Percentiles rank a stretch among this genome's conserved stretches.
phyloP scores from a whole-genome alignment of 2,888 invertebrate species.

The Argyra leucocephala region DNA sequence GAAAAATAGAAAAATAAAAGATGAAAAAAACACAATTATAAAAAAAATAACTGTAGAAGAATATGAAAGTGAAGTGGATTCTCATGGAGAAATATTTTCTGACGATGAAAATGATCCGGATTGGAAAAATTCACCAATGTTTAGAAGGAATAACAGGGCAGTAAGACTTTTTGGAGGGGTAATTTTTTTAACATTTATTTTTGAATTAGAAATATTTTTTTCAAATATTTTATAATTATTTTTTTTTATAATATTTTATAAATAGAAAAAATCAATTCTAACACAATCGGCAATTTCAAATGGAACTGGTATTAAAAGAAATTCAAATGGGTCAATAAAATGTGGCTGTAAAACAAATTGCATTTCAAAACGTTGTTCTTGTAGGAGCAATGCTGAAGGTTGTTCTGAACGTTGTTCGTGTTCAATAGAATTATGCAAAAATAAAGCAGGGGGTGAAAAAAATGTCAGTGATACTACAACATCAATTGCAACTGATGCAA shows the following conservation, averaged over 20 bases:
- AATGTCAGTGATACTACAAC: too few relatives aligned
- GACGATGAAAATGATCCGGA: constrained; percentile 51
- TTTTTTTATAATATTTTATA: too few relatives aligned
- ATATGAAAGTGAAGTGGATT: background rate
- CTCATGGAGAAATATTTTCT: background rate
- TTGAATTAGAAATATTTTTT: too few relatives aligned
- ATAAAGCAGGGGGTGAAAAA: constrained; percentile 43
- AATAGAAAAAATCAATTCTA: too few relatives aligned
- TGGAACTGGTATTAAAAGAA: constrained; percentile 44
- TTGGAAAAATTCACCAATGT: constrained; percentile 56
- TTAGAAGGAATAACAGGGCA: constrained; percentile 7
- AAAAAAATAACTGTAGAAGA: constrained; percentile 24
- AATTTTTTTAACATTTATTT: too few relatives aligned
- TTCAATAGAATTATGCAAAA: constrained; percentile 37
- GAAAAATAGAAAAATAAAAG: constrained; percentile 28
- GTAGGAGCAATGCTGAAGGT: constrained; percentile 46
- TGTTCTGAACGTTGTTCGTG: constrained; percentile 38
- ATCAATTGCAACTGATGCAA: constrained; percentile 48
- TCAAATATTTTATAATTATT: too few relatives aligned
- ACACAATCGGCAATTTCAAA: background rate
- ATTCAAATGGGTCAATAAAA: constrained; percentile 50
- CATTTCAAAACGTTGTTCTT: constrained; percentile 45
- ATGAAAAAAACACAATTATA: constrained; percentile 12
- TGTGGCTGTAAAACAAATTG: constrained; percentile 43
- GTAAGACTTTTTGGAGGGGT: too few relatives aligned